Base-by-base conservation (phyloP, 2,797 vertebrate species). In the Morus bassanus region DNA sequence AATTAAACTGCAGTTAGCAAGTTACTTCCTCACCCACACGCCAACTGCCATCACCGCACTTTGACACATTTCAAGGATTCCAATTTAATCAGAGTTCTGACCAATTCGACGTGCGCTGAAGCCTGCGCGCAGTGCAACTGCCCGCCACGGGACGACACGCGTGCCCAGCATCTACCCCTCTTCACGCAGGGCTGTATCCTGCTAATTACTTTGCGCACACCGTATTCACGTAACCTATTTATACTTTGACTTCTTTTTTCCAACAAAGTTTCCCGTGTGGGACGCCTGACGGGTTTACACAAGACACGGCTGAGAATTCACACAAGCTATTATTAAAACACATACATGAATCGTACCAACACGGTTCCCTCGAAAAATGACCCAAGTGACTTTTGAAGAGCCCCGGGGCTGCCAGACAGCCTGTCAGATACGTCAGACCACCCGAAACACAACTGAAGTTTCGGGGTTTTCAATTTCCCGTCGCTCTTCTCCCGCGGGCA, bases 251-350 rank as follows among this genome's bases (percentile, higher is more conserved):
- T 30, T 8, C 8, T 51, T 56, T 35, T 35, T 5, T 19, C 3
- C 7, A 6, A 13, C 2, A 0, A 18, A 33, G 10, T 17, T 53
- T 18, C 18, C 11, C 41, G 0, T 0, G 30, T 0, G 18, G 11
- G 5, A 4, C 5, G 7, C 2, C 27, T 18, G 3, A 6, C 0
- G 6, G 18, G 10, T 65, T 45, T 11, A 57, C 13, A 33, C 8
- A 5, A 5, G 48, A 13, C 59, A 6, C 1, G 5, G 5, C 3
- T 14, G 60, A 27, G 22, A 56, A 51, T 2, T 23, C 23, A 1
- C 2, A 6, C 1, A 1, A 3, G 7, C 4, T 6, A 0, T 14
- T 56, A 6, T 5, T 77, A 10, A 64, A 53, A 46, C 0, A 13
- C 6, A 1, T 0, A 7, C 2, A 1, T 3, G 22, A 28, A 4